phyloP scores from a whole-genome alignment of 2,113 vertebrate genomes.

The Porphyrio hochstetteri region DNA sequence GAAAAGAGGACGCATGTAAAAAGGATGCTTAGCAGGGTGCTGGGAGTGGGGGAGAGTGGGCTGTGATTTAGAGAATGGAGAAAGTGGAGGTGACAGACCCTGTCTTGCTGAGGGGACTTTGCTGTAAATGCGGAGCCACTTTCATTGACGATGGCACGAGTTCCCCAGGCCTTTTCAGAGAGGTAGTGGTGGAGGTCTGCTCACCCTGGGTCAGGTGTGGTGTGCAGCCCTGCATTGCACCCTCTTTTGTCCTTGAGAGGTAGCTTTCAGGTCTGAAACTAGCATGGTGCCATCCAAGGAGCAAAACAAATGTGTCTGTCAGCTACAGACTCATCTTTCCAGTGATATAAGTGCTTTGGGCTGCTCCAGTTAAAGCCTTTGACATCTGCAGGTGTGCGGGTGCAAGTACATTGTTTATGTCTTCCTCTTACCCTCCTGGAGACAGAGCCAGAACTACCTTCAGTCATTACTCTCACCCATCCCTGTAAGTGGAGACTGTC shows the following conservation, averaged over 20 bases:
- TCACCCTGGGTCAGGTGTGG: neutral
- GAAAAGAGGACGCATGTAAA: neutral
- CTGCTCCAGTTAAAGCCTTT: neutral
- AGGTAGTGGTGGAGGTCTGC: neutral
- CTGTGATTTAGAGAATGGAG: neutral
- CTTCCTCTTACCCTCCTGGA: neutral
- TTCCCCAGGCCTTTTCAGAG: neutral
- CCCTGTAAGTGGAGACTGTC: neutral
- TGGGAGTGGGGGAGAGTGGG: neutral
- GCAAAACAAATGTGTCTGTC: neutral
- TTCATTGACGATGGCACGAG: neutral
- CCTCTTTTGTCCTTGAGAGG: neutral
- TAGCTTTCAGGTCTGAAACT: neutral
- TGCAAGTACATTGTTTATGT: neutral
- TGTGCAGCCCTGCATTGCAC: neutral
- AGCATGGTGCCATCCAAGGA: rapidly evolving
- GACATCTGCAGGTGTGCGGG: neutral
- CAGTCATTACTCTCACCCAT: neutral
- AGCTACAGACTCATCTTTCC: neutral
- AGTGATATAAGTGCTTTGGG: neutral
- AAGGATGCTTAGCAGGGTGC: neutral
- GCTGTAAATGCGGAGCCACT: neutral
- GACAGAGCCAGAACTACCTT: neutral
- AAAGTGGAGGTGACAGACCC: neutral
- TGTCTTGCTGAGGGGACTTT: neutral